Conservation (phyloP, 1,140 invertebrate species). For the Ceratosolen fusciceps region DNA sequence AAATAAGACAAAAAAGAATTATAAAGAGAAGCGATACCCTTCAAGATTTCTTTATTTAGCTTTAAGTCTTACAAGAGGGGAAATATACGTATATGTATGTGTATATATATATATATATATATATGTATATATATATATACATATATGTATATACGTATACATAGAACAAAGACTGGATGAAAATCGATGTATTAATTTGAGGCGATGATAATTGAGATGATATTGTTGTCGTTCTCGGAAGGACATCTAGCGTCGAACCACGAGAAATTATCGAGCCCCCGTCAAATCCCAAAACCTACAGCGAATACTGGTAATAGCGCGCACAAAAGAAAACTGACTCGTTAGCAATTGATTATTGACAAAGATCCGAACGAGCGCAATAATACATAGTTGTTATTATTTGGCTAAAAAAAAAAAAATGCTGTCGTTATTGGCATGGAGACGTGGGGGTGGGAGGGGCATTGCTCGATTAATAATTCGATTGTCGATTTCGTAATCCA, state of each 20-base stretch:
- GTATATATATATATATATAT: too few species aligned
- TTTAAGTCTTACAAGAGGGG: constrained; percentile 25
- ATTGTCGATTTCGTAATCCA: constrained; percentile 6
- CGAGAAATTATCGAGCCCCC: constrained; percentile 8
- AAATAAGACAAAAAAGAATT: constrained; percentile 24
- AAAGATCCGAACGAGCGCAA: background rate
- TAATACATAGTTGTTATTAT: background rate
- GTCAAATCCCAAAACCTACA: too few species aligned
- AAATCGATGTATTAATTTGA: constrained; percentile 33
- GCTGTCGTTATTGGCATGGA: too few species aligned
- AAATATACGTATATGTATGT: too few species aligned
- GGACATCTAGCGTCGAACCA: background rate
- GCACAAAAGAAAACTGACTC: background rate
- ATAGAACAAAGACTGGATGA: constrained; percentile 17
- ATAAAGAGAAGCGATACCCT: constrained; percentile 44
- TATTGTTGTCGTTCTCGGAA: background rate
- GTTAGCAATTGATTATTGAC: background rate
- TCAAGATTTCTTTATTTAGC: constrained; percentile 49
- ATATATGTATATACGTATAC: too few species aligned
- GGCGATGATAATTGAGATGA: background rate
- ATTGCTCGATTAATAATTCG: background rate
- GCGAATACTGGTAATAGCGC: background rate
- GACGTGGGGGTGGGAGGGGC: background rate
- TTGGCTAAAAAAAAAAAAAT: too few species aligned
- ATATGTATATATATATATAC: too few species aligned